Percentiles rank a stretch among this genome's conserved stretches.
Evolutionary conservation across 2,888 invertebrate species (phyloP).

Genomic region (Macaria notata): DNA sequence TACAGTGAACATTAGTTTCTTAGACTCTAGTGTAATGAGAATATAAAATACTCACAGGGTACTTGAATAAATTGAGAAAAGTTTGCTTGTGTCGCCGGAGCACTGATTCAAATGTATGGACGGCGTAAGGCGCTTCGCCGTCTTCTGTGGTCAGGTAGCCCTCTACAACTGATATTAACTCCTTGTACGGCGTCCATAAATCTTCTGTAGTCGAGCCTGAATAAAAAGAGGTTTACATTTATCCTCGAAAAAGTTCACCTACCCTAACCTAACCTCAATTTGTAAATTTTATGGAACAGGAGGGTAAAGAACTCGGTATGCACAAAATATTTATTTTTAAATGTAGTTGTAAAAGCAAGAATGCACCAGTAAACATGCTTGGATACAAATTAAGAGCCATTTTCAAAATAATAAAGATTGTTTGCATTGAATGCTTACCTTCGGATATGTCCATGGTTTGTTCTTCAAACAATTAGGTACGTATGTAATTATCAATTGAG

Average conservation of each 20-base stretch:
- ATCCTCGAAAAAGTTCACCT: not conserved
- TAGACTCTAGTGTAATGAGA: too few relatives aligned
- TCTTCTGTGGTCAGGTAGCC: conserved; percentile 84
- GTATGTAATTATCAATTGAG: too few relatives aligned
- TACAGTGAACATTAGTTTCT: too few relatives aligned
- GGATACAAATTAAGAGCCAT: conserved; percentile 34
- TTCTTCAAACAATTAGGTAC: too few relatives aligned
- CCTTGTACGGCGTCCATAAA: conserved; percentile 93
- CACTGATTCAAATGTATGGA: conserved; percentile 87
- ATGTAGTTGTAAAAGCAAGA: not conserved
- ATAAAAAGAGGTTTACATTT: not conserved
- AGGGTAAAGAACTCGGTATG: not conserved
- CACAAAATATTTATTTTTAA: not conserved
- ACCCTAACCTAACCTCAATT: not conserved
- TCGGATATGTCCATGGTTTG: conserved; percentile 65
- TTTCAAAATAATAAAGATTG: conserved; percentile 13
- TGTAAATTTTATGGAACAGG: not conserved
- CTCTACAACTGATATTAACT: conserved; percentile 87
- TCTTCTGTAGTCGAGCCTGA: conserved; percentile 84
- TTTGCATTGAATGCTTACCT: conserved; percentile 46
- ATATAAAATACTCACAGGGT: conserved; percentile 86
- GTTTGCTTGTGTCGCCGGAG: conserved; percentile 92
- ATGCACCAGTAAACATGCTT: not conserved
- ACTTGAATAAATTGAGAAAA: conserved; percentile 91
- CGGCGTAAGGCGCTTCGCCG: conserved; percentile 81